Evolutionary conservation across 2,888 invertebrate species (phyloP), one percentile per base, ranked within the genome.

Genomic region (Apamea anceps): DNA sequence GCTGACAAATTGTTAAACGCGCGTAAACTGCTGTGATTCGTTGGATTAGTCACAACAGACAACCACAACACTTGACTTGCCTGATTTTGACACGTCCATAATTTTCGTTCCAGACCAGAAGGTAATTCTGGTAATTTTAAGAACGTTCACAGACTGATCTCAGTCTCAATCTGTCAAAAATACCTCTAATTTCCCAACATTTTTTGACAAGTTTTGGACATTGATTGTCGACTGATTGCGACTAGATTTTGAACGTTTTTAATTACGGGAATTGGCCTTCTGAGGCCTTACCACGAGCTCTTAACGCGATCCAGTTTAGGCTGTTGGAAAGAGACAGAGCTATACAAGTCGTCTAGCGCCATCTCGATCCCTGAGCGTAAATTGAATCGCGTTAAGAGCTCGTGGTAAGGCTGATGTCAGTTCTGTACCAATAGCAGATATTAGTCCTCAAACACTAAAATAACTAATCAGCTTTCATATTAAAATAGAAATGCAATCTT

Each of bases 401-500:
- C n/a, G n/a, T n/a, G n/a, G n/a, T n/a, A n/a, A n/a, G n/a, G n/a
- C n/a, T n/a, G 57, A 42, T 72, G 12, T 60, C n/a, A n/a, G 25
- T 54, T 54, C 0, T 25, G 15, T 57, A 32, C 6, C 32, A 32
- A 71, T 18, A 54, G 18, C 10, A 37, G 67, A 77, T 60, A n/a
- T 25, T 28, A 42, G 13, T 67, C 7, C n/a, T 18, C 0, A 60
- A 67, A 66, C 15, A 37, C 48, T 51, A 25, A 68, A 42, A 51
- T 51, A 54, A 60, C 18, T 62, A 78, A 51, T 62, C 21, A 21
- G 60, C 51, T 71, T 73, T 57, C n/a, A 51, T 54, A 51, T 65
- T 57, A 54, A n/a, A 57, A 57, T 72, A 66, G 63, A 66, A 73
- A 83, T 85, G 87, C 87, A 87, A 88, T 87, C 85, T 86, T 79